Evolutionary conservation across 2,888 invertebrate species (phyloP).

Genomic region (Salticus scenicus): DNA sequence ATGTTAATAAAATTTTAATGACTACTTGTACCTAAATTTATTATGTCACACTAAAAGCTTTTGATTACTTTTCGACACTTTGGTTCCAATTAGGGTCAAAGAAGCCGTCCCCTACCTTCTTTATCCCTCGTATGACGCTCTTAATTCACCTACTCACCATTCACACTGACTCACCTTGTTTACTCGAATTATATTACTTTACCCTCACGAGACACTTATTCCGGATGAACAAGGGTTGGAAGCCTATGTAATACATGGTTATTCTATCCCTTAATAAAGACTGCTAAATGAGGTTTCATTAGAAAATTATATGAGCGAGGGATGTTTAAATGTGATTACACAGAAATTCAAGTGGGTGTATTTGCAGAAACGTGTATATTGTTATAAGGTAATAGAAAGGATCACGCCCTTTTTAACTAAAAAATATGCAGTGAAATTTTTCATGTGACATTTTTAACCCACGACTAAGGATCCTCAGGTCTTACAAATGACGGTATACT

Average conservation of each 20-base stretch:
- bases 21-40: no score
- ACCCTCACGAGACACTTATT: slow-evolving; percentile 7
- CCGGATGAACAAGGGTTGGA: background rate
- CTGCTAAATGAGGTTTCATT: slow-evolving; percentile 50
- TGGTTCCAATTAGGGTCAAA: slow-evolving; percentile 62
- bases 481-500: background rate
- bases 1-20: no score
- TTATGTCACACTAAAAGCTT: no score
- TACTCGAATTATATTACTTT: slow-evolving; percentile 3
- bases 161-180: slow-evolving; percentile 6
- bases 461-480: background rate
- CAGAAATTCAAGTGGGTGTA: slow-evolving; percentile 13
- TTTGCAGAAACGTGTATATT: background rate
- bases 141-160: slow-evolving; percentile 44
- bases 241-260: background rate
- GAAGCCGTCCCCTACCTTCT: slow-evolving; percentile 30
- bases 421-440: background rate
- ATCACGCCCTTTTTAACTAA: background rate
- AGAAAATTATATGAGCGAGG: slow-evolving; percentile 42
- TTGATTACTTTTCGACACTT: no score
- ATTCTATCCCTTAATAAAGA: slow-evolving; percentile 12
- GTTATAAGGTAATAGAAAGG: background rate
- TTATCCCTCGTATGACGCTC: slow-evolving; percentile 31
- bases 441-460: background rate
- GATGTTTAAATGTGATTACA: background rate